phyloP scores from a whole-genome alignment of 35 echinoderm and acorn worm species.

The Apostichopus californicus region DNA sequence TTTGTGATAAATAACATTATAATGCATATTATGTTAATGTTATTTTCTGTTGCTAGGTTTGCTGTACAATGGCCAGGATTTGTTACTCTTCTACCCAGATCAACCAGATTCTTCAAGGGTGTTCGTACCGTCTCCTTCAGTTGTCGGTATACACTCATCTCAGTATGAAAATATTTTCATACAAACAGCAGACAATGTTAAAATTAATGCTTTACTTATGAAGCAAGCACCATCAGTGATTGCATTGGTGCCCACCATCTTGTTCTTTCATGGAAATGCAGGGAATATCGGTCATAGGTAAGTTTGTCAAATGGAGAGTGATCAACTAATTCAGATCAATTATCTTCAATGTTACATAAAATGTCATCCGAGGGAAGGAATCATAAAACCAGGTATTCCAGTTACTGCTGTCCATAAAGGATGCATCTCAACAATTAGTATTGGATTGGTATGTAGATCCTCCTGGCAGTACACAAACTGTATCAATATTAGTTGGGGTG shows the following conservation, averaged over 20 bases:
- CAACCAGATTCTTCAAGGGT: slow-evolving; percentile 84
- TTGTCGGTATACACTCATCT: slow-evolving; percentile 53
- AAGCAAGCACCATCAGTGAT: slow-evolving; percentile 72
- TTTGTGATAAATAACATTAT: too few relatives aligned
- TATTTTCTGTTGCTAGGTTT: slow-evolving; percentile 58
- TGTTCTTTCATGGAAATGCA: slow-evolving; percentile 98
- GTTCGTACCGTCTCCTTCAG: slow-evolving; percentile 64
- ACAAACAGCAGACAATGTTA: slow-evolving; percentile 69
- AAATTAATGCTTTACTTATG: slow-evolving; percentile 80
- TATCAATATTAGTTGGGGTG: too few relatives aligned
- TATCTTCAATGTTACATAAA: too few relatives aligned
- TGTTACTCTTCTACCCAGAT: slow-evolving; percentile 86
- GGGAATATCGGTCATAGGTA: slow-evolving; percentile 99
- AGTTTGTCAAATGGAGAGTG: neutral
- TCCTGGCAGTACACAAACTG: too few relatives aligned
- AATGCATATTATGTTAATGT: neutral
- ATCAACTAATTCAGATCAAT: too few relatives aligned
- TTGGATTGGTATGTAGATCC: too few relatives aligned
- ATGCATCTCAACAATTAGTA: too few relatives aligned
- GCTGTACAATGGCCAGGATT: slow-evolving; percentile 88
- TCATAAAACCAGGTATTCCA: too few relatives aligned
- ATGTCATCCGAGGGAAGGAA: too few relatives aligned
- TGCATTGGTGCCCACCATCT: slow-evolving; percentile 72
- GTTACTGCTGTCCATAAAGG: too few relatives aligned
- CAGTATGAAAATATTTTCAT: slow-evolving; percentile 78